Conservation (phyloP, 2,113 vertebrate species). For the Actenoides lindsayi region DNA sequence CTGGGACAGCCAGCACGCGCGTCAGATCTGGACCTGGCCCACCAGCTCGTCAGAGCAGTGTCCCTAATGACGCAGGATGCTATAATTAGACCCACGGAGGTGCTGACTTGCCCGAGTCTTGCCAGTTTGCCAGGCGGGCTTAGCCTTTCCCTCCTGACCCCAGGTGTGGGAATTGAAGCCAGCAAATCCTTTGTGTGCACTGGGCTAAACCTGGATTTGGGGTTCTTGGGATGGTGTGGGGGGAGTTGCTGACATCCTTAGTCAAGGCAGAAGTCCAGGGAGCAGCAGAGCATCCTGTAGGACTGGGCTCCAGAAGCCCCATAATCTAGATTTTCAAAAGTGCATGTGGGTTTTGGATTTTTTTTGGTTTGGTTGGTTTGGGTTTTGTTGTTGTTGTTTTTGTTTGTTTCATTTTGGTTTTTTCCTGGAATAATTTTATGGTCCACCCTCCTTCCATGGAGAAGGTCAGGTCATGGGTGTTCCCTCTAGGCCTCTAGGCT, state of each 20-base stretch:
- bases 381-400: not conserved
- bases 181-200: not conserved
- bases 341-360: rapidly evolving
- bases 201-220: not conserved
- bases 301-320: not conserved
- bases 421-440: not conserved
- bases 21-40: slow-evolving; percentile 25
- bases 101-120: slow-evolving; percentile 26
- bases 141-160: not conserved
- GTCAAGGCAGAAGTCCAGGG: not conserved
- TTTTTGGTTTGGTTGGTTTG: not conserved
- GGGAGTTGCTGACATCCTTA: not conserved
- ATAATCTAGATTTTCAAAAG: not conserved
- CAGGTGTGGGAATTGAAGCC: not conserved
- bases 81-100: slow-evolving; percentile 48
- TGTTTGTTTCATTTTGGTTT: not conserved
- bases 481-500: not conserved
- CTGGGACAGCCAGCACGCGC: not conserved
- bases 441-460: not conserved
- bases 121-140: not conserved
- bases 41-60: not conserved
- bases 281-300: not conserved
- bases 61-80: slow-evolving; percentile 54
- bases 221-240: not conserved
- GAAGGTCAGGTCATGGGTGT: not conserved